Base-by-base conservation (phyloP, 1,140 invertebrate genomes). In the Drusus annulatus region DNA sequence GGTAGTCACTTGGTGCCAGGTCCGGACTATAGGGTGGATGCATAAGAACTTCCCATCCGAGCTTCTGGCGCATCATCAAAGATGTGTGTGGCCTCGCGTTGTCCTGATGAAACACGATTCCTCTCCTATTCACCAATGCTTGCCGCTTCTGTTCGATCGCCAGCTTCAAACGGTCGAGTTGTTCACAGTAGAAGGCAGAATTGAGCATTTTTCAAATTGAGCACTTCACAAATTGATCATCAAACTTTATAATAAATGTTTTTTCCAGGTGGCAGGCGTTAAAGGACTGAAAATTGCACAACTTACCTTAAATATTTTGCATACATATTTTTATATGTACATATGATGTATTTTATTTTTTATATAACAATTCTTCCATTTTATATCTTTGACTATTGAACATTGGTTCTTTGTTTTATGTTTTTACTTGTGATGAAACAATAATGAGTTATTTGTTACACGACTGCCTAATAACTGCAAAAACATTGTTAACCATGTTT, bases 41-140 rank as follows among this genome's bases (percentile, higher is more conserved):
- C 58, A 62, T 62, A 62, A 62, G 58, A 21, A 62, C 58, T 62
- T 62, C 58, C 58, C 58, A 62, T 62, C 58, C 58, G 58, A 62
- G 58, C 58, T 62, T 62, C 58, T 17, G 58, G 58, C 58, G 58
- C 58, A 17, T 62, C 58, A 69, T 69, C 25, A 69, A 36, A 69
- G 23, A 50, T 50, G 36, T 69, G 28, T 31, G 65, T 25, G 36
- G 36, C 28, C 65, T 69, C 3, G 25, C 65, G 28, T 69, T 36
- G 5, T 69, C 36, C 36, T 73, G 68, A 21, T 50, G 17, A 45
- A 45, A 73, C 36, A 69, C 36, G 16, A 69, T 69, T 50, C 25
- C 36, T 51, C 68, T 73, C 50, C 17, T 73, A 73, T 73, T 73
- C 36, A 73, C 28, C 36, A 73, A 50, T 50, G 68, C 19, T 21